These are phyloP conservation scores for Syngnathus scovelli DNA, from an alignment of 2,113 vertebrate species.

Conservation along the genomic window DNA sequence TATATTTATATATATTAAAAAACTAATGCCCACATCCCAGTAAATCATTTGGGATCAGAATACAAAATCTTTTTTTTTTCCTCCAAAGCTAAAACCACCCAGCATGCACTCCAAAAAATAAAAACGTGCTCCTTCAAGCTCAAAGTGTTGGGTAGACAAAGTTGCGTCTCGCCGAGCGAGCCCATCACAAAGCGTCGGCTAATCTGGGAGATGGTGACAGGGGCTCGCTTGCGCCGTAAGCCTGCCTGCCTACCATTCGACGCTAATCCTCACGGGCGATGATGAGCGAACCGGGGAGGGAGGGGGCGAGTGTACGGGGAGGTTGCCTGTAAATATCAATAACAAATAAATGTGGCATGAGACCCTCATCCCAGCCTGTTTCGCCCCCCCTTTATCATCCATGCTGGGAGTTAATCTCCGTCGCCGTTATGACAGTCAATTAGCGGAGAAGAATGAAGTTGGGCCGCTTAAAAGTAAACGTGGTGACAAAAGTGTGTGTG, in stretches of 20 bases:
- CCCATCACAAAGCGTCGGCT: slow-evolving; percentile 60
- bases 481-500: slow-evolving; percentile 18
- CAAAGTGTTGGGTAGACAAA: slow-evolving; percentile 55
- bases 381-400: slow-evolving; percentile 57
- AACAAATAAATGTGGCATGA: slow-evolving; percentile 66
- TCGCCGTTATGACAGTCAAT: slow-evolving; percentile 73
- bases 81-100: neutral
- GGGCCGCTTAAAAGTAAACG: slow-evolving; percentile 49
- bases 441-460: slow-evolving; percentile 69
- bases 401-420: slow-evolving; percentile 68
- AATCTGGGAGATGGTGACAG: slow-evolving; percentile 68
- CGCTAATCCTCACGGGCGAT: slow-evolving; percentile 60
- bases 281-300: slow-evolving; percentile 20
- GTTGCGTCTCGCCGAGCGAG: slow-evolving; percentile 54
- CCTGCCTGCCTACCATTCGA: slow-evolving; percentile 51
- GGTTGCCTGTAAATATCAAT: slow-evolving; percentile 76
- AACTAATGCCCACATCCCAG: slow-evolving; percentile 1
- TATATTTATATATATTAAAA: no score
- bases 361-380: slow-evolving; percentile 35
- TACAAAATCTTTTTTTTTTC: neutral
- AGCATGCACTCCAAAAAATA: slow-evolving; percentile 1
- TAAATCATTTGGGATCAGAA: slow-evolving; percentile 42
- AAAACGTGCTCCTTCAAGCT: slow-evolving; percentile 25
- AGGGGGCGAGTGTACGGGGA: slow-evolving; percentile 20
- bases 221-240: slow-evolving; percentile 59